Conservation (phyloP, 2,113 vertebrate genomes). For the Sinocyclocheilus anophthalmus region DNA sequence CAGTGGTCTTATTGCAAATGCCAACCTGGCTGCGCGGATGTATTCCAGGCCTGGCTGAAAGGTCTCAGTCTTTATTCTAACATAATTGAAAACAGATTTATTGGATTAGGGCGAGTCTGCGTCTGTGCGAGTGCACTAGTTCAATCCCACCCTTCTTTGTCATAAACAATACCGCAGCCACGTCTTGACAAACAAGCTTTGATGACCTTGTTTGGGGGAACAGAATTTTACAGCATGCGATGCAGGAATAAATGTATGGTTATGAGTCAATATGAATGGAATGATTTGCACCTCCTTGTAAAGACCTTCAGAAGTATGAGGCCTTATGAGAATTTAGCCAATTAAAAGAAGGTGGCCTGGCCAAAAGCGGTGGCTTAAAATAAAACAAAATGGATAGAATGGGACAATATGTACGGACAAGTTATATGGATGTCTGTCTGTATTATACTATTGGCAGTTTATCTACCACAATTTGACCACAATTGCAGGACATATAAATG, state of each 20-base stretch:
- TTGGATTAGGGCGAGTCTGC: slow-evolving; percentile 33
- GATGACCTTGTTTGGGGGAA: slow-evolving; percentile 37
- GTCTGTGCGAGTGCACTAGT: slow-evolving; percentile 5
- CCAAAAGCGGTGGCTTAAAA: not conserved
- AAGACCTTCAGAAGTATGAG: slow-evolving; percentile 20
- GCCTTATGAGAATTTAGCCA: not conserved
- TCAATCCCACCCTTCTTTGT: slow-evolving; percentile 43
- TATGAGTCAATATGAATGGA: slow-evolving; percentile 11
- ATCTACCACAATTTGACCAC: not conserved
- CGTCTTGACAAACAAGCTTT: slow-evolving; percentile 38
- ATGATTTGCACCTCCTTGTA: slow-evolving; percentile 36
- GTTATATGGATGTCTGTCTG: not conserved
- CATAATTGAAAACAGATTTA: slow-evolving; percentile 46
- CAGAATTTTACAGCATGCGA: not conserved
- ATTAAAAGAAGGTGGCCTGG: slow-evolving; percentile 10
- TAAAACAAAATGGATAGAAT: not conserved
- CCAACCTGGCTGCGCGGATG: slow-evolving; percentile 29
- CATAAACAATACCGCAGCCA: slow-evolving; percentile 28
- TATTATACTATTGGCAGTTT: not conserved
- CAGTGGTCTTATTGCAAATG: slow-evolving; percentile 50
- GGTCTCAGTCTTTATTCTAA: slow-evolving; percentile 36
- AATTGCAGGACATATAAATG: not conserved
- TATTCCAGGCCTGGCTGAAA: slow-evolving; percentile 6
- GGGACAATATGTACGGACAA: not conserved
- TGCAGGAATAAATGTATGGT: slow-evolving; percentile 14